A percentile compares a stretch with the other conserved stretches of the same genome.
phyloP scores from a whole-genome alignment of 2,797 vertebrate genomes.

The Acanthopagrus latus region DNA sequence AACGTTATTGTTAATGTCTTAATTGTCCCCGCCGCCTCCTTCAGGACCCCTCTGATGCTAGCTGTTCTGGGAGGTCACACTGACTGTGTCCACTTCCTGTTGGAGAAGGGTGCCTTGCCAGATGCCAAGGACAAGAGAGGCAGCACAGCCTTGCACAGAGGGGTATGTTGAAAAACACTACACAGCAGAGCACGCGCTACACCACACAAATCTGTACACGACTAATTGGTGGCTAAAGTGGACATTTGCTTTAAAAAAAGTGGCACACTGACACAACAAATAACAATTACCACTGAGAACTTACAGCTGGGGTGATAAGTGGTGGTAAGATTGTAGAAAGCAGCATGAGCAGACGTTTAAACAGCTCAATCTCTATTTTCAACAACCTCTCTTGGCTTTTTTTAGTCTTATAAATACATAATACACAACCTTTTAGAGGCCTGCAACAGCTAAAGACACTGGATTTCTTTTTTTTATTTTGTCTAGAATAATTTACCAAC shows the following conservation, averaged over 20 bases:
- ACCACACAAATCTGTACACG: not conserved
- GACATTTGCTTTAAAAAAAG: not conserved
- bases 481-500: too few relatives aligned
- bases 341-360: too few relatives aligned
- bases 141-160: slow-evolving; percentile 93
- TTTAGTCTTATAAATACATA: too few relatives aligned
- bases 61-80: slow-evolving; percentile 94
- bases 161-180: slow-evolving; percentile 76
- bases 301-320: too few relatives aligned
- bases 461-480: too few relatives aligned
- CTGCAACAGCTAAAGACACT: too few relatives aligned
- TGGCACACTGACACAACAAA: not conserved
- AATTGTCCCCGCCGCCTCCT: not conserved
- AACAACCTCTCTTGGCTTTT: too few relatives aligned
- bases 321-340: too few relatives aligned
- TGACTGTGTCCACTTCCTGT: slow-evolving; percentile 94
- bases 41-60: slow-evolving; percentile 95
- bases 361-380: not conserved
- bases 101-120: slow-evolving; percentile 93
- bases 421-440: too few relatives aligned
- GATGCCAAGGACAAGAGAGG: slow-evolving; percentile 93
- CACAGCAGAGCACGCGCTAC: not conserved
- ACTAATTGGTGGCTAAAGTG: not conserved
- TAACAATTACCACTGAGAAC: not conserved
- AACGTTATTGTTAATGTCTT: not conserved